phyloP scores from a whole-genome alignment of 1,140 invertebrate genomes.

The Drosophila bocqueti region DNA sequence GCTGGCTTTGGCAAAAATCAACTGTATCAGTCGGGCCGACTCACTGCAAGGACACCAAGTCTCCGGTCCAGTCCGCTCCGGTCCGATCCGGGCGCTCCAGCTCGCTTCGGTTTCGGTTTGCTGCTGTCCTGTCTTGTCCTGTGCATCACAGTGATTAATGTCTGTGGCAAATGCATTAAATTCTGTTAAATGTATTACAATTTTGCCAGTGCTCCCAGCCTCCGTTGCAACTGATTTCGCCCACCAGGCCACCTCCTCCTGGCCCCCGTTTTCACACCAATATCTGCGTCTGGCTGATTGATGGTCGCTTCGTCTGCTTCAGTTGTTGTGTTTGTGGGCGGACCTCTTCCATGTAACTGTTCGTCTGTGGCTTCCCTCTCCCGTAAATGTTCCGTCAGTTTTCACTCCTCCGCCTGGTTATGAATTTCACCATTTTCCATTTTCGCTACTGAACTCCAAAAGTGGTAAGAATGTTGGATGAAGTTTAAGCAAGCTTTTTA shows the following conservation, averaged over 20 bases:
- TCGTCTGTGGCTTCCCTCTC: constrained; percentile 49
- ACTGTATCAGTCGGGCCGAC: constrained; percentile 59
- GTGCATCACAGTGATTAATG: constrained; percentile 84
- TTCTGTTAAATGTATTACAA: constrained; percentile 85
- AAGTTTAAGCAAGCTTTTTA: not conserved
- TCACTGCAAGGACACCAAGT: constrained; percentile 42
- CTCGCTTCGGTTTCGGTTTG: constrained; percentile 44
- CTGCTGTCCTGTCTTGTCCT: constrained; percentile 67
- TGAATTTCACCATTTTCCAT: constrained; percentile 70
- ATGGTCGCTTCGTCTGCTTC: constrained; percentile 67
- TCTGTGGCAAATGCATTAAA: constrained; percentile 85
- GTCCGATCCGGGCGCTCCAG: constrained; percentile 2
- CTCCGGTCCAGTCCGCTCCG: not conserved
- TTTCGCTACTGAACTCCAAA: constrained; percentile 8
- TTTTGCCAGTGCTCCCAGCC: constrained; percentile 63
- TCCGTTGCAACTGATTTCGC: constrained; percentile 14
- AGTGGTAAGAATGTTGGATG: not conserved
- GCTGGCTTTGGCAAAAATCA: constrained; percentile 76
- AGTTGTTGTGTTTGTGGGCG: constrained; percentile 53
- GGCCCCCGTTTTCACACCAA: constrained; percentile 69
- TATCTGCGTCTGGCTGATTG: constrained; percentile 78
- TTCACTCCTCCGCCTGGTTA: constrained; percentile 49
- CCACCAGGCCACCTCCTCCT: constrained; percentile 1
- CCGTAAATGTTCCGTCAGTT: constrained; percentile 2
- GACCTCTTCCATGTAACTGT: constrained; percentile 51